Percentiles rank a stretch among this genome's conserved stretches.
These are phyloP conservation scores for Petrocephalus schoutedeni DNA, from an alignment of 2,797 vertebrate genomes.

Conservation along the genomic window DNA sequence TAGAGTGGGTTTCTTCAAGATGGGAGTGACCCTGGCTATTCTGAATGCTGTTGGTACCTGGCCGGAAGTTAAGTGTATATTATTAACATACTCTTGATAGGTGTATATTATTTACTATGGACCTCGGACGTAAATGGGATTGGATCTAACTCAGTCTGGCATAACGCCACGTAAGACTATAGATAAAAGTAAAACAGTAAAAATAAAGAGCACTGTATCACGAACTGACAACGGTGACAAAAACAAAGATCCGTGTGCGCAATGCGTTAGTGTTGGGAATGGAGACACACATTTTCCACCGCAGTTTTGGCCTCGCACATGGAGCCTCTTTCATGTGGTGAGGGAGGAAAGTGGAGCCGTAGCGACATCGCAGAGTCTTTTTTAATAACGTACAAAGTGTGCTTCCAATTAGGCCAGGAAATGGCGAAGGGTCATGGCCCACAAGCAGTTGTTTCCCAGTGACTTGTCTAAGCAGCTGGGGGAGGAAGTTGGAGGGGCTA, in stretches of 20 bases:
- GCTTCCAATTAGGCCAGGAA: slow-evolving; percentile 25
- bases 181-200: not conserved
- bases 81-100: not conserved
- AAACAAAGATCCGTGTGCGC: not conserved
- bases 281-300: slow-evolving; percentile 22
- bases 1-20: too few species aligned
- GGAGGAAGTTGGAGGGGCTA: not conserved
- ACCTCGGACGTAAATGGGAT: not conserved
- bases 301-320: slow-evolving; percentile 18
- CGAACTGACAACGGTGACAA: not conserved
- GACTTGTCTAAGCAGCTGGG: slow-evolving; percentile 8
- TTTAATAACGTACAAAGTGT: slow-evolving; percentile 19
- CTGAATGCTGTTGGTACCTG: too few species aligned
- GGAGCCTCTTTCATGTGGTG: slow-evolving; percentile 33
- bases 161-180: not conserved
- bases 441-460: slow-evolving; percentile 3
- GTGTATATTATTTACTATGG: not conserved
- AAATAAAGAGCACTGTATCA: not conserved
- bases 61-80: too few species aligned
- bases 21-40: too few species aligned
- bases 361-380: not conserved
- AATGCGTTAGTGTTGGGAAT: slow-evolving; percentile 19
- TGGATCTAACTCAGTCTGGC: not conserved
- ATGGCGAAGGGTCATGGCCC: not conserved
- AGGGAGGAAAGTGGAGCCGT: slow-evolving; percentile 15